A percentile compares a stretch with the other conserved stretches of the same genome.
phyloP scores from a whole-genome alignment of 2,888 invertebrate species.

The Euplagia quadripunctaria region DNA sequence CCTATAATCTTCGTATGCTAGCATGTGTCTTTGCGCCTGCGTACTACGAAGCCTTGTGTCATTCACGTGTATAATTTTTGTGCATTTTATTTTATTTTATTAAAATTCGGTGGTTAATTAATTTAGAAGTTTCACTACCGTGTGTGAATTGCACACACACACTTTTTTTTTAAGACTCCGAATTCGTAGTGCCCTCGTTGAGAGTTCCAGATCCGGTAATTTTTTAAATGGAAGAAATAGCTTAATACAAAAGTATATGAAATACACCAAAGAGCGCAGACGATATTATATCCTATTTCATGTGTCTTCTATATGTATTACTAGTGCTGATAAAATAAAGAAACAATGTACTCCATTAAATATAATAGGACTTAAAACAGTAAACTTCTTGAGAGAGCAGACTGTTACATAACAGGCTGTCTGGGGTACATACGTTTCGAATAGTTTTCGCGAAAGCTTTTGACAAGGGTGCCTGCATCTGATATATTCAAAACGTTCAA shows the following conservation, averaged over 20 bases:
- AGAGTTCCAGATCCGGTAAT: no score
- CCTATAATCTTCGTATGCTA: no score
- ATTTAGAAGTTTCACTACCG: no score
- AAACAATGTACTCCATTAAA: constrained; percentile 3
- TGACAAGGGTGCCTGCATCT: constrained; percentile 58
- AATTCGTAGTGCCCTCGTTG: no score
- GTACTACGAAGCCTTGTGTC: no score
- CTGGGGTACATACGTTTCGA: constrained; percentile 29
- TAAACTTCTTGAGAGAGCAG: constrained; percentile 14
- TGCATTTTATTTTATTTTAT: no score
- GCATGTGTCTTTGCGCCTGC: no score
- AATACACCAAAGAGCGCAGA: neutral
- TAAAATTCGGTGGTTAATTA: no score
- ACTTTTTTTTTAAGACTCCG: no score
- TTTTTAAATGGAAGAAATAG: neutral
- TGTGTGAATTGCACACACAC: no score
- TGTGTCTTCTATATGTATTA: neutral
- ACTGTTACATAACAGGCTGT: constrained; percentile 31
- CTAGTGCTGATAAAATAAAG: constrained; percentile 21
- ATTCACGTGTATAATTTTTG: no score
- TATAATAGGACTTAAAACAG: constrained; percentile 3
- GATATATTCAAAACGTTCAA: constrained; percentile 56
- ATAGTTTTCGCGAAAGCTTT: constrained; percentile 50
- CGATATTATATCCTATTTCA: neutral
- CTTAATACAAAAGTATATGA: neutral